phyloP scores from a whole-genome alignment of 92 coral and sea anemone species.

The Zoanthus gigantus region DNA sequence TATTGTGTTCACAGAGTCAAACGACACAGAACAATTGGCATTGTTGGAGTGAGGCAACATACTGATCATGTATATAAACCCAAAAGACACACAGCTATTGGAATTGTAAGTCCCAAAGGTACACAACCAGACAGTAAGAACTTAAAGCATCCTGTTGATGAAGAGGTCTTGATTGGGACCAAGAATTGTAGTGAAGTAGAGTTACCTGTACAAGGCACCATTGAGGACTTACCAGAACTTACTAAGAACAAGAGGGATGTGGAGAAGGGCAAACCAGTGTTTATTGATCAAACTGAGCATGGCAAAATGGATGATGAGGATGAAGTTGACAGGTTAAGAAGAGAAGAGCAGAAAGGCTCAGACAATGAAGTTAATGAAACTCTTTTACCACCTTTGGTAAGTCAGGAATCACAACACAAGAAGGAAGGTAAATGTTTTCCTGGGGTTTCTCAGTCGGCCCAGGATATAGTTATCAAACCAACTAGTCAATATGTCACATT shows the following conservation, averaged over 20 bases:
- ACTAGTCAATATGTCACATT: not conserved
- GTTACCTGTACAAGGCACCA: not conserved
- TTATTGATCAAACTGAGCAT: not conserved
- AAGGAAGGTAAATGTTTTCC: not conserved
- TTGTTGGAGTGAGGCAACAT: constrained; percentile 90
- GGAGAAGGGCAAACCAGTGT: not conserved
- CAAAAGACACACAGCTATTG: constrained; percentile 95
- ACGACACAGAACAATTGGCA: constrained; percentile 95
- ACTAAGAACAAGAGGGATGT: not conserved
- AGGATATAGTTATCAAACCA: not conserved
- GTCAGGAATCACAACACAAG: not conserved
- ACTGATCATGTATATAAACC: constrained; percentile 81
- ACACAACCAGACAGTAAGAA: constrained; percentile 2
- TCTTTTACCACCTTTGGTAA: not conserved
- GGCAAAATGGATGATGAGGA: not conserved
- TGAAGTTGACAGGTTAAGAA: not conserved
- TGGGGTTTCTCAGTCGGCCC: not conserved
- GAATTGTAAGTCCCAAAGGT: constrained; percentile 72
- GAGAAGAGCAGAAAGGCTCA: not conserved
- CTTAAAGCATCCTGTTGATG: constrained; percentile 35
- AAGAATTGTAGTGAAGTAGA: constrained; percentile 16
- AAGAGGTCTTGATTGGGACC: constrained; percentile 48
- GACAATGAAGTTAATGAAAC: not conserved
- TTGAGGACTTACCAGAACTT: constrained; percentile 4
- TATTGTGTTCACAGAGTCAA: constrained; percentile 59